Evolutionary conservation across 2,797 vertebrate genomes (phyloP), one percentile per base, ranked within the genome.

Genomic region (Margarornis squamiger): DNA sequence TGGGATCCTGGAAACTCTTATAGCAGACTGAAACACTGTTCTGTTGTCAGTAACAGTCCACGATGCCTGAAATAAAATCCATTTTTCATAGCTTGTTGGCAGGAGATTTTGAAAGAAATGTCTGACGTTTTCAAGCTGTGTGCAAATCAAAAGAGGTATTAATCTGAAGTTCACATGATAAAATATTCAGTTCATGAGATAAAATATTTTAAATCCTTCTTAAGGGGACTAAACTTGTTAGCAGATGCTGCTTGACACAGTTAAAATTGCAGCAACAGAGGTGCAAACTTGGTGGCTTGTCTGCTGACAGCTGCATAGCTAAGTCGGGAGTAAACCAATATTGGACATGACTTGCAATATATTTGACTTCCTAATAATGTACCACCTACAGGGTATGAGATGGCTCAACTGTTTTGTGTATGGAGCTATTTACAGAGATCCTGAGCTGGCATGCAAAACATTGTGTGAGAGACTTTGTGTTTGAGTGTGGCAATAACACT

Each of bases 211-310:
- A 78, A 94, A 82, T 84, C 70, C 63, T 80, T 89, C 77, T 90
- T 84, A 82, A 85, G 34, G 38, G 62, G 30, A 43, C 83, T 88
- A 22, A 77, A n/a, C 81, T 89, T 74, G 41, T 80, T 93, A 86
- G 68, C 93, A 96, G 84, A 83, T 95, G 91, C 84, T 92, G 57
- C 57, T 89, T 88, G 92, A 92, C 59, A 75, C 68, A 89, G 51
- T 93, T 92, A 52, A 0, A 24, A 52, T 61, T 85, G 61, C 75
- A 92, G 75, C 63, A 74, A 32, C 45, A 74, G 80, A 92, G 88
- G 41, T 91, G 74, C 36, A 62, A 71, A 38, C 81, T 68, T 74
- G n/a, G 61, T 74, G 92, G 32, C 63, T 93, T 80, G 59, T 72
- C 65, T 92, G 91, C 65, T 95, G 91, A 83, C 91, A 96, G 77